Evolutionary conservation across 2,113 vertebrate species (phyloP).

Genomic region (Xenotilapia caudafasciata): DNA sequence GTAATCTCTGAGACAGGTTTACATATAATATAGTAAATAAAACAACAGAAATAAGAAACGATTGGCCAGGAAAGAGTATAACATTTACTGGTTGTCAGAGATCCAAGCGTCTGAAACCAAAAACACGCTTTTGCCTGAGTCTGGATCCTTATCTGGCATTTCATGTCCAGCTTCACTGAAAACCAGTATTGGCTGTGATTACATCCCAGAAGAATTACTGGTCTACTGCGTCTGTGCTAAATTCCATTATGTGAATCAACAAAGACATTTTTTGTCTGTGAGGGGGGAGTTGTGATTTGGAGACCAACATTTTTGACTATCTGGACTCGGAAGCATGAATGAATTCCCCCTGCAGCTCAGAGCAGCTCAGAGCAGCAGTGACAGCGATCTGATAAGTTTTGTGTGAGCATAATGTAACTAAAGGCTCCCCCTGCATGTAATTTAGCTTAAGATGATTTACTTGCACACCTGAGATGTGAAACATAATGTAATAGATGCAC

Average conservation of each 20-base stretch:
- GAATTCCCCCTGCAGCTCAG: not conserved
- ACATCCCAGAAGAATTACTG: not conserved
- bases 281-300: not conserved
- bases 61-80: not conserved
- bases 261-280: not conserved
- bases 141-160: not conserved
- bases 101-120: not conserved
- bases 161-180: not conserved
- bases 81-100: not conserved
- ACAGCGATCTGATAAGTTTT: not conserved
- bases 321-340: slow-evolving; percentile 3
- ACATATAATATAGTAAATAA: not conserved
- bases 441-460: not conserved
- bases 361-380: not conserved
- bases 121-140: not conserved
- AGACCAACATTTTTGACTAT: not conserved
- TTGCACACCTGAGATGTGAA: not conserved
- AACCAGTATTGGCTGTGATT: not conserved
- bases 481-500: not conserved
- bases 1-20: not conserved
- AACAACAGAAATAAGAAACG: not conserved
- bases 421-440: not conserved
- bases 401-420: not conserved
- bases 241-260: slow-evolving; percentile 30
- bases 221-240: not conserved